These are phyloP conservation scores for Mustela nigripes DNA, from an alignment of 2,113 vertebrate species.

Conservation along the genomic window DNA sequence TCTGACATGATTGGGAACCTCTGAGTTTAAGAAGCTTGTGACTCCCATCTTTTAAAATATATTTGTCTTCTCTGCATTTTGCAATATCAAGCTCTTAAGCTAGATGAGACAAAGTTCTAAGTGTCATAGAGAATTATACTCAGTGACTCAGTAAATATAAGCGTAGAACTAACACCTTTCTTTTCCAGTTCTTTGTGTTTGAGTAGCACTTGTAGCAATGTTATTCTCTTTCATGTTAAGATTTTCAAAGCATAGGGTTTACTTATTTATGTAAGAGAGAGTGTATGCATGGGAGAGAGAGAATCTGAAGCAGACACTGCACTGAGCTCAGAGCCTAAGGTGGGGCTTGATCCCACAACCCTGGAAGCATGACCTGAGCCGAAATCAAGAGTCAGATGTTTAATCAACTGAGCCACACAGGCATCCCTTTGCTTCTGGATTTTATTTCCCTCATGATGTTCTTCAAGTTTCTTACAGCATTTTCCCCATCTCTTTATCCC, in stretches of 20 bases:
- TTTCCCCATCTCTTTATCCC: background rate
- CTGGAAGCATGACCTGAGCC: background rate
- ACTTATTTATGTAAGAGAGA: background rate
- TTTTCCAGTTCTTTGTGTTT: background rate
- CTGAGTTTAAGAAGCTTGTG: background rate
- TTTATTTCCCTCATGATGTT: background rate
- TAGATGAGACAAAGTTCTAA: background rate
- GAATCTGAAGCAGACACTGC: background rate
- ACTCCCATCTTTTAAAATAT: background rate
- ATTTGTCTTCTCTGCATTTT: constrained; percentile 35
- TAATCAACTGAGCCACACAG: background rate
- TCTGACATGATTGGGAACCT: background rate
- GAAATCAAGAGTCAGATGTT: background rate
- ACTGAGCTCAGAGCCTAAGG: background rate
- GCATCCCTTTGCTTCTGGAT: background rate
- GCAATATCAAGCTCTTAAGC: background rate
- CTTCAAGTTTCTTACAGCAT: background rate
- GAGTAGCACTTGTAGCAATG: background rate
- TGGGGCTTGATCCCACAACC: background rate
- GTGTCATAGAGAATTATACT: background rate
- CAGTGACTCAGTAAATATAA: background rate
- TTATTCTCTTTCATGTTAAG: constrained; percentile 1
- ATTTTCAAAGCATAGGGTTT: constrained; percentile 4
- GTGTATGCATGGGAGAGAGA: background rate
- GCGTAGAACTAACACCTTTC: background rate